Conservation (phyloP, 53 echinoderm and acorn worm species). For the Patiria pectinifera region DNA sequence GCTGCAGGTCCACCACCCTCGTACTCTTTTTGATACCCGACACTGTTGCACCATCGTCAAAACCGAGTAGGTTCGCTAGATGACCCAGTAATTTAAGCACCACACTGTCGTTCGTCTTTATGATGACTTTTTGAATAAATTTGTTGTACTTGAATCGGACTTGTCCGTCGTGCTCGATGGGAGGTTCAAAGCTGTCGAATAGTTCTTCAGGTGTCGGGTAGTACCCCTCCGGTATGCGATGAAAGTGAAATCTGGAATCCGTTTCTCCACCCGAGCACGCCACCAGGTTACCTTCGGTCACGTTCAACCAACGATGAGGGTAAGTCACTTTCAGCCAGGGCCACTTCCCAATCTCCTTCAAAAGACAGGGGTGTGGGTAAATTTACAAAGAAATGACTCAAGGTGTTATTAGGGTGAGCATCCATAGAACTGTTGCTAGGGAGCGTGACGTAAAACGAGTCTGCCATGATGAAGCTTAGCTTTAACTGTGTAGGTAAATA, state of each 20-base stretch:
- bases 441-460: constrained; percentile 80
- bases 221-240: constrained; percentile 33
- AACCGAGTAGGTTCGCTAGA: constrained; percentile 48
- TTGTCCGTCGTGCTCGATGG: neutral
- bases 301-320: constrained; percentile 58
- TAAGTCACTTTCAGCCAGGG: constrained; percentile 51
- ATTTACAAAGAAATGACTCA: constrained; percentile 56
- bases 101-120: neutral
- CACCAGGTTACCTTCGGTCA: neutral
- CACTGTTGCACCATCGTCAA: neutral
- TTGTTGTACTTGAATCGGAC: constrained; percentile 9
- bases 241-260: neutral
- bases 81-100: neutral
- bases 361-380: constrained; percentile 59
- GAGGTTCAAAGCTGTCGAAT: constrained; percentile 2
- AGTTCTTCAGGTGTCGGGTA: constrained; percentile 33
- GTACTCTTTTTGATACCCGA: neutral
- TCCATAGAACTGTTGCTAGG: constrained; percentile 78
- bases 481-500: neutral
- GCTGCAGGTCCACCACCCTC: too few species aligned
- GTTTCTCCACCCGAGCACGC: neutral
- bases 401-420: constrained; percentile 65
- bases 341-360: constrained; percentile 68
- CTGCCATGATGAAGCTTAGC: constrained; percentile 23
- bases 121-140: constrained; percentile 34